Evolutionary conservation across 2,888 invertebrate genomes (phyloP).

Genomic region (Cancer borealis): DNA sequence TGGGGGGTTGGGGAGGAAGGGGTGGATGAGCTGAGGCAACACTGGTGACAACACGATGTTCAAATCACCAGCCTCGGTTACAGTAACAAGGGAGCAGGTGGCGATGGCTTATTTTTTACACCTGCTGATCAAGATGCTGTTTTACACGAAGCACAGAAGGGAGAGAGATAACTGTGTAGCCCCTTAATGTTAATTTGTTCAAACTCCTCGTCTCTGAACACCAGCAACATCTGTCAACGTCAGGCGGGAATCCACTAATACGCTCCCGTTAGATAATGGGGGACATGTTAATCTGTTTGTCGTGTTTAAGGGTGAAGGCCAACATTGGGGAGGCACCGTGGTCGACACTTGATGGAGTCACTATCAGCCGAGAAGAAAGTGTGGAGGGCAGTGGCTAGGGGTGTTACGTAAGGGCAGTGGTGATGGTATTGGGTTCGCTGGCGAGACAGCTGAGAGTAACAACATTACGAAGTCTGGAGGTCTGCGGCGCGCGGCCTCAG

Average conservation of each 20-base stretch:
- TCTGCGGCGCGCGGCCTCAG: constrained; percentile 29
- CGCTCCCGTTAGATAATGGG: constrained; percentile 21
- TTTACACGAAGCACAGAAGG: not conserved
- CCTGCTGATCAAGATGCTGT: not conserved
- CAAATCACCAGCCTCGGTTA: not conserved
- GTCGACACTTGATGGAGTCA: not conserved
- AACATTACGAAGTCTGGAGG: constrained; percentile 31
- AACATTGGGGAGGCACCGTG: not conserved
- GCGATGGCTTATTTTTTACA: not conserved
- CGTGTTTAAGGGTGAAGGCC: not conserved
- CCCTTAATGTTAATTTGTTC: constrained; percentile 5
- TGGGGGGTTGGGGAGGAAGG: not conserved
- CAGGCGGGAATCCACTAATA: constrained; percentile 35
- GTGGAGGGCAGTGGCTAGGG: constrained; percentile 26
- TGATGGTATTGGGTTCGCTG: not conserved
- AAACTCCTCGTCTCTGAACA: not conserved
- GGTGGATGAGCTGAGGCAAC: not conserved
- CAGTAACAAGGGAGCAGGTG: not conserved
- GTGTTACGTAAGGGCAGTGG: constrained; percentile 30
- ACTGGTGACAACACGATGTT: not conserved
- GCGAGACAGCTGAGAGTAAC: constrained; percentile 18
- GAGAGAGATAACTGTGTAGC: not conserved
- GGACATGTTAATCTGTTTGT: not conserved
- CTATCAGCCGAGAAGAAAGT: constrained; percentile 11
- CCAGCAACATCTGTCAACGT: constrained; percentile 33